Base-by-base conservation (phyloP, 2,797 vertebrate species). In the Ctenopoma kingsleyae region DNA sequence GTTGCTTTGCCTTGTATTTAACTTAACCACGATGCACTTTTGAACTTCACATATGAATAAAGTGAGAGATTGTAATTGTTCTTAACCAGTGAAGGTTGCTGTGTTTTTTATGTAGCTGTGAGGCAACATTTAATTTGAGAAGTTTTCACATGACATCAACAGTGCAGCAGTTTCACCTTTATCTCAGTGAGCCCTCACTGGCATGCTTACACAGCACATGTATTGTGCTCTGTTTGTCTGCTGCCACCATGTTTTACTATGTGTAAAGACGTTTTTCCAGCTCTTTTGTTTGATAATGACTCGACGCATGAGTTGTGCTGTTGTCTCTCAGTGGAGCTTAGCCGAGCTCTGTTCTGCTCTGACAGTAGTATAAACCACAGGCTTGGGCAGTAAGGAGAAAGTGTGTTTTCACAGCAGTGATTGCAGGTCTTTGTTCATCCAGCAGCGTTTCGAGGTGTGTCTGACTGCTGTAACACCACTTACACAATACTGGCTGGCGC, bases 401-500 rank as follows among this genome's bases (percentile, higher is more conserved):
- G 71, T 9, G 30, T 53, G 65, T 74, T 78, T 76, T 73, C 71
- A 54, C 78, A 13, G 50, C 63, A 10, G 20, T 40, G 71, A 73
- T 74, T 56, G 30, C 58, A 55, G 48, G 44, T 64, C 67, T 77
- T 71, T 81, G 84, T 87, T 87, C 74, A 68, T 74, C 71, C 59
- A 57, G 70, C 63, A 10, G 41, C 17, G 12, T 54, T 55, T 72
- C 13, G 40, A 82, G 84, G 87, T 81, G 85, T 61, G 87, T 68
- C 78, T 46, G 66, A 61, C 54, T 76, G 74, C 80, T 74, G 53
- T 72, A 66, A 73, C 79, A 74, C 60, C 73, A n/a, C 71, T 84
- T 78, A 63, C 84, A 87, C 83, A 87, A 90, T 80, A 71, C 48
- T 32, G 30, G 30, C 76, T 89, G 89, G 87, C 80, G 0, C 25